Conservation (phyloP, 1,140 invertebrate species). For the Neelides sp. region DNA sequence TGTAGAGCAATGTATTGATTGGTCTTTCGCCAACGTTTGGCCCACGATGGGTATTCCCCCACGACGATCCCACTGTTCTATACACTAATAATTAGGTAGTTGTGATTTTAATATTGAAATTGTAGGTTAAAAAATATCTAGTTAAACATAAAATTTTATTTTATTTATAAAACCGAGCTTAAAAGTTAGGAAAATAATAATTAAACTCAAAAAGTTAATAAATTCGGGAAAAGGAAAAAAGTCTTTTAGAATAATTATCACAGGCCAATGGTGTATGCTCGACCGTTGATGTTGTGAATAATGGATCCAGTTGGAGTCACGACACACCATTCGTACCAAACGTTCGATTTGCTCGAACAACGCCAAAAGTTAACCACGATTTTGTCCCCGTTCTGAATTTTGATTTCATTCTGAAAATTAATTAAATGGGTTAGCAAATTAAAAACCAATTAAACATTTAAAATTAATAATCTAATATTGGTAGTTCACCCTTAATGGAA, state of each 20-base stretch:
- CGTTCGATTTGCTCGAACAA: slow-evolving; percentile 55
- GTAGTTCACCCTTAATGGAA: slow-evolving; percentile 62
- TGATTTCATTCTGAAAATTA: slow-evolving; percentile 52
- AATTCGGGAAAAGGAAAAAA: no score
- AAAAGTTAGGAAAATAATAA: no score
- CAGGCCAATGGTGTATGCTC: slow-evolving; percentile 52
- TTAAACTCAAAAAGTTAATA: no score
- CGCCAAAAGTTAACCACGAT: slow-evolving; percentile 81
- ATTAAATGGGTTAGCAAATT: slow-evolving; percentile 3
- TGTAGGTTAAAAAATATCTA: no score
- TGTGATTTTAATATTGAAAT: no score
- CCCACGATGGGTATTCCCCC: no score
- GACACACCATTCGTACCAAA: slow-evolving; percentile 95
- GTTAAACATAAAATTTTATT: no score
- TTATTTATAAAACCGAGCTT: no score
- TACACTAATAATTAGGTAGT: no score
- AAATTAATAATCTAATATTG: slow-evolving; percentile 1
- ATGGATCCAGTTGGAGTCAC: slow-evolving; percentile 47
- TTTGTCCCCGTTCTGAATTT: slow-evolving; percentile 51
- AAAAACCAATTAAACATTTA: slow-evolving; percentile 5
- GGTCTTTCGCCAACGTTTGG: no score
- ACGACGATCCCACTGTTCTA: no score
- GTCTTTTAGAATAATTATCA: slow-evolving; percentile 7
- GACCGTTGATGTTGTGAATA: slow-evolving; percentile 69
- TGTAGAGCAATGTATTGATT: no score